These are phyloP conservation scores for Oreochromis mossambicus DNA, from an alignment of 2,797 vertebrate species.

Conservation along the genomic window DNA sequence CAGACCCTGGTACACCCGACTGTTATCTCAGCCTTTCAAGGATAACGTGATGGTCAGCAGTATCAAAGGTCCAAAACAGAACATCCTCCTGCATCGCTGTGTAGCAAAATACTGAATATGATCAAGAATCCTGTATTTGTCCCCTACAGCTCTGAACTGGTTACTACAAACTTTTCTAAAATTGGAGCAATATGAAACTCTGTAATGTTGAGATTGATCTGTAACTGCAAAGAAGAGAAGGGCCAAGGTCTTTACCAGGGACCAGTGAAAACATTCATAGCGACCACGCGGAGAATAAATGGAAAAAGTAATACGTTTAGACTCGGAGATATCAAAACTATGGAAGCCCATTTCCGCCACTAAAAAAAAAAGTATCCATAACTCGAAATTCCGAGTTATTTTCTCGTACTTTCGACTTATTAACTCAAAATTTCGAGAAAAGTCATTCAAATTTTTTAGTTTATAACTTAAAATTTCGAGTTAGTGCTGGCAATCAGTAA, in stretches of 20 bases:
- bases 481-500: not conserved
- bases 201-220: not conserved
- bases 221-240: not conserved
- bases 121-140: too few relatives aligned
- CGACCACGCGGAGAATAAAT: not conserved
- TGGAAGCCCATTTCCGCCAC: not conserved
- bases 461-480: accelerated
- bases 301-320: not conserved
- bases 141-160: too few relatives aligned
- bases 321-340: not conserved
- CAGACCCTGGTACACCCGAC: not conserved
- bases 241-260: not conserved
- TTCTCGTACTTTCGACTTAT: accelerated
- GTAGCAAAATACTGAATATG: too few relatives aligned
- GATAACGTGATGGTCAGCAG: not conserved
- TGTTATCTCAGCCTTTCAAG: not conserved
- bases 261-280: not conserved
- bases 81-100: too few relatives aligned
- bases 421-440: not conserved
- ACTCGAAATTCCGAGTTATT: accelerated
- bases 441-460: not conserved
- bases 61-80: not conserved
- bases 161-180: not conserved
- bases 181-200: accelerated
- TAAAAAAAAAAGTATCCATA: not conserved